These are phyloP conservation scores for Otolemur garnettii DNA, from an alignment of 2,113 vertebrate genomes.

Conservation along the genomic window DNA sequence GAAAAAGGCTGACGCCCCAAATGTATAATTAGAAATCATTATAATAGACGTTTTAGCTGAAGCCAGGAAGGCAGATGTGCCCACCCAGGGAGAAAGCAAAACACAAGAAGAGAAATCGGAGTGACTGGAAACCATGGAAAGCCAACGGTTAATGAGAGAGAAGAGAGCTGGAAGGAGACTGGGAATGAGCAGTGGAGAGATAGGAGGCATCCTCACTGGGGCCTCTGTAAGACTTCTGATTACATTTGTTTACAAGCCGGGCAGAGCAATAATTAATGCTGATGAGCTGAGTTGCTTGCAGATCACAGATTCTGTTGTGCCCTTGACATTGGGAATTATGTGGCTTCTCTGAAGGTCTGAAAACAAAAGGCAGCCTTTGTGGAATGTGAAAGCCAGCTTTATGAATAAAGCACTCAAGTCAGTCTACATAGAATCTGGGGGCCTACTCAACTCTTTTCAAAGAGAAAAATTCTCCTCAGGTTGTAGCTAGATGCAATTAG, in stretches of 20 bases:
- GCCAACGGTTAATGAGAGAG: background rate
- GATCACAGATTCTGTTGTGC: slow-evolving; percentile 72
- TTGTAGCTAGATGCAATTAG: background rate
- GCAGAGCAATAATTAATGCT: slow-evolving; percentile 70
- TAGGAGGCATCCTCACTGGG: background rate
- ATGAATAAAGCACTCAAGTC: slow-evolving; percentile 64
- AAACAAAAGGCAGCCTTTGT: slow-evolving; percentile 62
- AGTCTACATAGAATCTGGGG: slow-evolving; percentile 26
- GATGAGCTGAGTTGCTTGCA: slow-evolving; percentile 60
- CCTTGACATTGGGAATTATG: slow-evolving; percentile 72
- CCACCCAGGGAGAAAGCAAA: slow-evolving; percentile 57
- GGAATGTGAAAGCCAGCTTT: slow-evolving; percentile 57
- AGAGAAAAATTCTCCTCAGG: background rate
- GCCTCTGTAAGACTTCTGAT: slow-evolving; percentile 27
- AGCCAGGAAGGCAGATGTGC: slow-evolving; percentile 67
- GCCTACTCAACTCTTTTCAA: slow-evolving; percentile 12
- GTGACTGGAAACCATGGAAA: background rate
- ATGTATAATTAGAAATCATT: slow-evolving; percentile 59
- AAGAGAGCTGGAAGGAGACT: background rate
- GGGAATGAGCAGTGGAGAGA: slow-evolving; percentile 4
- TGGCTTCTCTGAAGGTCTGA: slow-evolving; percentile 62
- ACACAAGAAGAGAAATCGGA: slow-evolving; percentile 14
- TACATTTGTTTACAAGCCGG: slow-evolving; percentile 63
- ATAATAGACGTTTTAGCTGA: slow-evolving; percentile 44
- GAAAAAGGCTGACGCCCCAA: slow-evolving; percentile 18